Evolutionary conservation across 2,113 vertebrate genomes (phyloP), one percentile per base, ranked within the genome.

Genomic region (Austrofundulus limnaeus): DNA sequence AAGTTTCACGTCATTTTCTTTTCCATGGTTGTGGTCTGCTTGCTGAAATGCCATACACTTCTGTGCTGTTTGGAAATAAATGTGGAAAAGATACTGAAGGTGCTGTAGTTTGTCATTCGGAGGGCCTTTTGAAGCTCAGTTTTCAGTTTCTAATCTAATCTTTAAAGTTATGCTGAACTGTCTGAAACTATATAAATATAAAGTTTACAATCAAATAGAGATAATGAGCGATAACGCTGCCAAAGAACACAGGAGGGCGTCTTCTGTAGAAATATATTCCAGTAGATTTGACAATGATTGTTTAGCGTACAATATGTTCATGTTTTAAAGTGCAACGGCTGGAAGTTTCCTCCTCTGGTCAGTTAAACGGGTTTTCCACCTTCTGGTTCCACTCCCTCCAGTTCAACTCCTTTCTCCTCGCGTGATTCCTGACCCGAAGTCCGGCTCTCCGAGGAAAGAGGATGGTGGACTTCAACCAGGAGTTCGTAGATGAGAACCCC

Each of bases 11-110:
- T 90, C 83, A 68, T 86, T 85, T 81, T 80, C 45, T 82, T 86
- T 86, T 87, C 83, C 83, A 91, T 91, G 88, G 83, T 87, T 70
- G 84, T 89, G 85, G 85, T 91, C 88, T 91, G 91, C 91, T 92
- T 92, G 91, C 88, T 90, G 81, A 88, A 91, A 90, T 87, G 88
- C 90, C 90, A 89, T 92, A 88, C 88, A 89, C 83, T 89, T 90
- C 85, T 89, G 89, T 91, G 89, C 85, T 66, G 87, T 92, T 91
- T 92, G 48, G 69, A 87, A 92, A 92, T 92, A 92, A 92, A 92
- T 90, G 89, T 88, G 78, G 71, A 83, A 90, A 88, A 85, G 69
- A 84, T 62, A 66, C 31, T 15, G 11, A 63, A 42, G 8, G 12
- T 24, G 19, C 16, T 0, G 21, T 19, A 2, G 24, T 19, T 42